These are phyloP conservation scores for Parnassius mnemosyne DNA, from an alignment of 2,888 invertebrate species.

Conservation along the genomic window DNA sequence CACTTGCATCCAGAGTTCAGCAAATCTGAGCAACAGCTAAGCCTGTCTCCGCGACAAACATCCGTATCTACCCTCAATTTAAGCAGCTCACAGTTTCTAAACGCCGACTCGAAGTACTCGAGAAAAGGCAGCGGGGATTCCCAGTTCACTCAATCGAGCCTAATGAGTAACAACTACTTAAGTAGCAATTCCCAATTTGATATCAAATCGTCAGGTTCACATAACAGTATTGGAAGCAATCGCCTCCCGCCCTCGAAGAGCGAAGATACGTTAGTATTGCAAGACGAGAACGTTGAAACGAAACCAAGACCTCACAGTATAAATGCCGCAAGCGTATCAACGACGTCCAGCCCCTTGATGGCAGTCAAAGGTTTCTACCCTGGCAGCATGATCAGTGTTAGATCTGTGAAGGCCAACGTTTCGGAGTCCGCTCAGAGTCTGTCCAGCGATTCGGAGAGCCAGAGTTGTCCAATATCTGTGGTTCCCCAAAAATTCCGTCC, in stretches of 20 bases:
- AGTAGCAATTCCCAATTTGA: constrained; percentile 71
- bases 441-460: constrained; percentile 83
- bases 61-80: constrained; percentile 76
- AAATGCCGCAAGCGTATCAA: constrained; percentile 81
- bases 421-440: constrained; percentile 85
- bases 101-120: constrained; percentile 66
- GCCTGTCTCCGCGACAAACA: constrained; percentile 75
- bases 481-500: constrained; percentile 80
- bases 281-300: constrained; percentile 62
- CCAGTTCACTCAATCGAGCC: constrained; percentile 78
- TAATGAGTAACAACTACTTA: constrained; percentile 62
- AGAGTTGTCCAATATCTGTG: constrained; percentile 68
- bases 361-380: constrained; percentile 81
- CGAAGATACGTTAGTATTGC: constrained; percentile 85
- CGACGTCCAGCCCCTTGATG: constrained; percentile 85
- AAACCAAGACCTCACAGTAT: constrained; percentile 81
- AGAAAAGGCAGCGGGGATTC: constrained; percentile 82
- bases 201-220: constrained; percentile 63
- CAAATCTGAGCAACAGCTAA: constrained; percentile 90
- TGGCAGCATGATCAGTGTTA: constrained; percentile 83
- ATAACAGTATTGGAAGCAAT: constrained; percentile 62
- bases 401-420: constrained; percentile 79
- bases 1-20: constrained; percentile 86
- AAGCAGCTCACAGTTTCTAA: constrained; percentile 77
- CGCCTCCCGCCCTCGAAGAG: constrained; percentile 88